These are phyloP conservation scores for Tyrannus savana DNA, from an alignment of 2,113 vertebrate species.

Conservation along the genomic window DNA sequence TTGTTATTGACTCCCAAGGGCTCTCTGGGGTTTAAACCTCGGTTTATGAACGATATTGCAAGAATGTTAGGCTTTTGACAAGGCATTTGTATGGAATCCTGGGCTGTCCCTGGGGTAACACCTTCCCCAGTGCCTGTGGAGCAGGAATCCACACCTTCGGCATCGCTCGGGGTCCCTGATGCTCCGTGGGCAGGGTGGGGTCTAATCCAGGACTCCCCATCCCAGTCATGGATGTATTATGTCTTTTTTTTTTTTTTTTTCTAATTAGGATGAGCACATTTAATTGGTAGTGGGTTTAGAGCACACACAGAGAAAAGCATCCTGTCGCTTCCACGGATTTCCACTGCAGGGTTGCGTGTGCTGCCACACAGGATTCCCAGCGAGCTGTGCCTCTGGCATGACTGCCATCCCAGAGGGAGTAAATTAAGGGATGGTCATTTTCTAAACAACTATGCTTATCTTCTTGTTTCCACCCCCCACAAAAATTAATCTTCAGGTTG, in stretches of 20 bases:
- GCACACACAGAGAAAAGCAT: neutral
- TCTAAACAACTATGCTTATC: neutral
- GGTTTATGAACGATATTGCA: neutral
- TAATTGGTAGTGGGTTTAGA: neutral
- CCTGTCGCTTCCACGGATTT: neutral
- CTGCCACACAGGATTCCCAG: neutral
- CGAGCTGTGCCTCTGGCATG: neutral
- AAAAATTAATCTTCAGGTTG: neutral
- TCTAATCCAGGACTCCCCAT: neutral
- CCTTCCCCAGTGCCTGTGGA: rapidly evolving
- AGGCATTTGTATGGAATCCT: neutral
- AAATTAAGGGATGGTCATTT: neutral
- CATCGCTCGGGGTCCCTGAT: rapidly evolving
- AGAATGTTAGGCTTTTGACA: neutral
- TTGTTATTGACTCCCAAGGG: neutral
- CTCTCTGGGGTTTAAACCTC: neutral
- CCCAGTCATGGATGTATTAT: rapidly evolving
- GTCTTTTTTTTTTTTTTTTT: neutral
- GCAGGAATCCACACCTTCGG: neutral
- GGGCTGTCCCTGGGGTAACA: neutral
- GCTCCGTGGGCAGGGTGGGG: rapidly evolving
- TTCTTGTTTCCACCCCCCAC: neutral
- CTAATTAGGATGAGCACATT: neutral
- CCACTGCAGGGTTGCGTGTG: neutral
- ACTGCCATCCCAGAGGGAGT: neutral